Conservation (phyloP, 2,797 vertebrate genomes). For the Oryzias sinensis region DNA sequence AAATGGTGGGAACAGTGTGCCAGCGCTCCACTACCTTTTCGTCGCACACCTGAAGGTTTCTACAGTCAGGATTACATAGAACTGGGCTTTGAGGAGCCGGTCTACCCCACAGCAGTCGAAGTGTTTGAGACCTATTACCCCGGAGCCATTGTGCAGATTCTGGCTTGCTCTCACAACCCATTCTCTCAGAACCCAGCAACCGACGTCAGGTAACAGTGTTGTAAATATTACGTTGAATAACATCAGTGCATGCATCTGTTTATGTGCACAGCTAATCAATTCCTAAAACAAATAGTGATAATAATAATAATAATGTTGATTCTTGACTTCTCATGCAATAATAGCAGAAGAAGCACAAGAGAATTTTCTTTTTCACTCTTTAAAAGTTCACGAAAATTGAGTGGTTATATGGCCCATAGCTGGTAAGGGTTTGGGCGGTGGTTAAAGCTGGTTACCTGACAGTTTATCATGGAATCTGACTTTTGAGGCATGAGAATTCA, state of each 20-base stretch:
- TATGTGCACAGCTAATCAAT: no score
- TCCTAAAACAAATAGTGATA: no score
- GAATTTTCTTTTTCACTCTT: no score
- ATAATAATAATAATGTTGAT: no score
- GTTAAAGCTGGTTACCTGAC: no score
- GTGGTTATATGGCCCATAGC: no score
- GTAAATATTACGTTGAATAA: background rate
- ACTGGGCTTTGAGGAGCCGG: constrained; percentile 92
- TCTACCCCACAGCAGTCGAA: constrained; percentile 95
- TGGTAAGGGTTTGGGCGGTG: no score
- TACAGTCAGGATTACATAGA: constrained; percentile 95
- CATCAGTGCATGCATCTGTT: background rate
- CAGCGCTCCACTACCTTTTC: constrained; percentile 83
- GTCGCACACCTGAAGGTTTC: constrained; percentile 85
- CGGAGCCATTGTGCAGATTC: constrained; percentile 92
- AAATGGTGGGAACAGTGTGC: constrained; percentile 94
- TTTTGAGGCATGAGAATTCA: no score
- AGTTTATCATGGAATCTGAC: no score
- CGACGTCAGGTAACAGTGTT: constrained; percentile 88
- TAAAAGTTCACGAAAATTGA: no score
- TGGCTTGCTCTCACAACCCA: constrained; percentile 96
- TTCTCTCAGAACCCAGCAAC: constrained; percentile 89
- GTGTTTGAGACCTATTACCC: constrained; percentile 97
- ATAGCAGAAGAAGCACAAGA: no score
- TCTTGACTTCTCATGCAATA: no score